These are phyloP conservation scores for Notothenia rossii DNA, from an alignment of 2,113 vertebrate genomes.

Conservation along the genomic window DNA sequence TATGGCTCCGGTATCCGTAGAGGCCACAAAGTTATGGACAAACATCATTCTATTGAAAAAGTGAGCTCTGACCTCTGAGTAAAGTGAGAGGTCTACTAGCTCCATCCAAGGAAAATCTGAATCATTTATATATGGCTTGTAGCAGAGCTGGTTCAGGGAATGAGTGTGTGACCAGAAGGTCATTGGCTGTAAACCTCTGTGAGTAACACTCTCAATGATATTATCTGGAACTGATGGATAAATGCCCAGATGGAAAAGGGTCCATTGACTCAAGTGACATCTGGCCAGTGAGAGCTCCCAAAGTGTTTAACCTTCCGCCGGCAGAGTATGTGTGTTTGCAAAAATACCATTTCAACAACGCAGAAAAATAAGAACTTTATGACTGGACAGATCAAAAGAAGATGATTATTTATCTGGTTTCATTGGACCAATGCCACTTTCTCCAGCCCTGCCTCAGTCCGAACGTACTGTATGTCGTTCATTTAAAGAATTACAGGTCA, in stretches of 20 bases:
- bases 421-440: neutral
- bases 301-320: slow-evolving; percentile 46
- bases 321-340: slow-evolving; percentile 24
- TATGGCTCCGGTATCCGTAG: neutral
- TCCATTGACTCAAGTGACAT: slow-evolving; percentile 43
- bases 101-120: neutral
- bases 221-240: slow-evolving; percentile 38
- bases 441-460: neutral
- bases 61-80: neutral
- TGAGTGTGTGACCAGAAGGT: slow-evolving; percentile 22
- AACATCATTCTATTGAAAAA: neutral
- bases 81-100: neutral
- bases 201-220: slow-evolving; percentile 18
- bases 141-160: slow-evolving; percentile 1
- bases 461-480: neutral
- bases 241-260: slow-evolving; percentile 33
- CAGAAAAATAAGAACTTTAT: neutral
- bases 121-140: neutral
- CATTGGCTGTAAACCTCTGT: slow-evolving; percentile 23
- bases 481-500: neutral
- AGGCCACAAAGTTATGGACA: neutral
- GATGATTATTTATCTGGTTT: neutral
- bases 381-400: neutral
- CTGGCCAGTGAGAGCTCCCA: slow-evolving; percentile 42
- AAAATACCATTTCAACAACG: slow-evolving; percentile 18